Base-by-base conservation (phyloP, 1,140 invertebrate genomes). In the Mactra quadrangularis region DNA sequence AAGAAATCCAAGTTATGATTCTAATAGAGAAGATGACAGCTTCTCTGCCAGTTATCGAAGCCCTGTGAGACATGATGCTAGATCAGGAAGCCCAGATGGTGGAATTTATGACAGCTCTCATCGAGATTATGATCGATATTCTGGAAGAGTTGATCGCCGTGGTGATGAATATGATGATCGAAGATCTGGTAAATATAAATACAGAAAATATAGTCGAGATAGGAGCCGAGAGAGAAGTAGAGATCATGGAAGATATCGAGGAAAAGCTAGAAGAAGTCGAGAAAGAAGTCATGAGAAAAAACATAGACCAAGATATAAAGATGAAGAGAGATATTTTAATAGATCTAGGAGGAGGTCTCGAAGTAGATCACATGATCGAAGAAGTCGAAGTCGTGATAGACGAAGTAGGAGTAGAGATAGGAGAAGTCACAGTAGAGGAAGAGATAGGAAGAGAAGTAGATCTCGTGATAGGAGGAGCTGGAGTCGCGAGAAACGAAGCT, bases 211-310 rank as follows among this genome's bases (percentile, higher is more conserved):
- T n/a, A 45, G 76, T 64, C 29, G 47, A n/a, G 60, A 71, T 31
- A 76, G 84, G 50, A 84, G 84, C 35, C 82, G 86, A 68, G 71
- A 83, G 11, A 85, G 84, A 75, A 59, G 71, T 17, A 72, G 84
- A 68, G 77, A 76, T n/a, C 50, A 76, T n/a, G 81, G 76, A 19
- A 79, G 72, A 52, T 62, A 68, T 15, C 66, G 85, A 60, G 70
- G 57, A 33, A 75, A 78, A 62, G 72, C 53, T 19, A 82, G 77
- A 22, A 50, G 55, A 22, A 35, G 50, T 2, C 74, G 81, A 41
- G 52, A 71, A 1, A 72, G 75, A 47, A 57, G 47, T 38, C 70
- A 66, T 60, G 64, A 78, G 9, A 71, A 66, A 29, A 81, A 52
- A 57, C 31, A 35, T 19, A 62, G 59, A 68, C 38, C 27, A 45